Percentiles rank a stretch among this genome's conserved stretches.
Conservation (phyloP, 2,888 invertebrate species). For the Amiota mariae region DNA sequence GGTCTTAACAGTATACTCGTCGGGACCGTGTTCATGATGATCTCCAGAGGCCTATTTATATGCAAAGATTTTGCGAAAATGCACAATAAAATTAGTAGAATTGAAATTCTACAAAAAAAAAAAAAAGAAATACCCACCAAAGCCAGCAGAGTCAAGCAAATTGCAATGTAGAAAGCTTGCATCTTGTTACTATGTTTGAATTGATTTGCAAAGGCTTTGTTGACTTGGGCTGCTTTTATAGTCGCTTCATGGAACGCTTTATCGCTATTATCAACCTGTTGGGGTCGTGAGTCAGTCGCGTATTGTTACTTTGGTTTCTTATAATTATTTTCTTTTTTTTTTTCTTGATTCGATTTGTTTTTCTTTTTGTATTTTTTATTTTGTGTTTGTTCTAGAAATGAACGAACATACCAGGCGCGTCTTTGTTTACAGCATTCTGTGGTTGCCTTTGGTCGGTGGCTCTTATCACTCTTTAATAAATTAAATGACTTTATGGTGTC, state of each 20-base stretch:
- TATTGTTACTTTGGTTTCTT: background rate
- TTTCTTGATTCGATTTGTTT: too few species aligned
- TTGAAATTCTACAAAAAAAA: background rate
- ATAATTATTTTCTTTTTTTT: too few species aligned
- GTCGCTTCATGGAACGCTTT: constrained; percentile 35
- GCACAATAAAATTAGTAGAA: too few species aligned
- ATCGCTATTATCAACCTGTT: constrained; percentile 14
- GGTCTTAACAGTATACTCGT: constrained; percentile 67
- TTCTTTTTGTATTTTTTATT: background rate
- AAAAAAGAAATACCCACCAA: constrained; percentile 42
- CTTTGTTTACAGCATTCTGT: too few species aligned
- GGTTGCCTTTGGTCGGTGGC: too few species aligned
- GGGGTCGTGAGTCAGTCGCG: constrained; percentile 18
- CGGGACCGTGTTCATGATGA: constrained; percentile 41
- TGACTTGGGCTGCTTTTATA: constrained; percentile 34
- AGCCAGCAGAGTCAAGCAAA: constrained; percentile 42
- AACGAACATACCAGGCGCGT: too few species aligned
- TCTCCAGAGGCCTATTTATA: constrained; percentile 49
- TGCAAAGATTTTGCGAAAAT: background rate
- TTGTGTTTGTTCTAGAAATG: constrained; percentile 15
- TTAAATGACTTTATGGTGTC: too few species aligned
- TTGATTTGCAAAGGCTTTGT: constrained; percentile 35
- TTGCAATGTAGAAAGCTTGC: constrained; percentile 50
- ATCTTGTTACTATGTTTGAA: constrained; percentile 37
- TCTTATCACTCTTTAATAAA: too few species aligned